phyloP scores from a whole-genome alignment of 2,113 vertebrate genomes.

The Tachysurus fulvidraco region DNA sequence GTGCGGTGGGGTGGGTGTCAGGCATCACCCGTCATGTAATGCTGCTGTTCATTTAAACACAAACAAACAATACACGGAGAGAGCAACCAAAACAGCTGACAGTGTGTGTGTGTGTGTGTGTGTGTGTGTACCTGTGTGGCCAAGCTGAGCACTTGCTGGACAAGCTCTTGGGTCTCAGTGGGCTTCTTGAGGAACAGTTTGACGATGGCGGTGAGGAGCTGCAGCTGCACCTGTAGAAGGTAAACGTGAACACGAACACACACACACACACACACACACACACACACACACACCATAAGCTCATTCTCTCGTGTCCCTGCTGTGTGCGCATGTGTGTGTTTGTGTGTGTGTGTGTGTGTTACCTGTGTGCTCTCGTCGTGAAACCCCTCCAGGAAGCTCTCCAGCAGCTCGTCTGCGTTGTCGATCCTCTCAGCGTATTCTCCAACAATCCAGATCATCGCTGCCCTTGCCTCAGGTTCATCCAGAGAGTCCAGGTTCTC shows the following conservation, averaged over 20 bases:
- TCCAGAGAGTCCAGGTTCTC: constrained; percentile 27
- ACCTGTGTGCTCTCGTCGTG: constrained; percentile 21
- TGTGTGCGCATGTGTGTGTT: not conserved
- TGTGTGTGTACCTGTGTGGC: constrained; percentile 86
- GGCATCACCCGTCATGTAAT: too few species aligned
- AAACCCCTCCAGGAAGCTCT: constrained; percentile 20
- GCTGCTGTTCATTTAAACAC: not conserved
- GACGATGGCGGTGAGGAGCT: constrained; percentile 93
- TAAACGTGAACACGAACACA: not conserved
- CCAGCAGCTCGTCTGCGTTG: constrained; percentile 22
- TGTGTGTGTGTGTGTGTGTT: not conserved
- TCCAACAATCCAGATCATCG: constrained; percentile 25
- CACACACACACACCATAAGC: not conserved
- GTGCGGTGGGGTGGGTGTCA: too few species aligned
- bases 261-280: not conserved
- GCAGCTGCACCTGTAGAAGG: constrained; percentile 85
- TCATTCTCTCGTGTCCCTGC: too few species aligned
- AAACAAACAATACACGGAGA: not conserved
- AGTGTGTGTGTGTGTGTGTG: constrained; percentile 10
- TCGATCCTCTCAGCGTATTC: constrained; percentile 29
- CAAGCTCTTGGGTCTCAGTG: constrained; percentile 94
- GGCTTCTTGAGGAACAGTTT: constrained; percentile 98
- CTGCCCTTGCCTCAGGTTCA: constrained; percentile 11
- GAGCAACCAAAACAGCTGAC: not conserved
- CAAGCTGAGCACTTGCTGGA: constrained; percentile 95